Evolutionary conservation across 2,113 vertebrate species (phyloP).

Genomic region (Vicugna pacos): DNA sequence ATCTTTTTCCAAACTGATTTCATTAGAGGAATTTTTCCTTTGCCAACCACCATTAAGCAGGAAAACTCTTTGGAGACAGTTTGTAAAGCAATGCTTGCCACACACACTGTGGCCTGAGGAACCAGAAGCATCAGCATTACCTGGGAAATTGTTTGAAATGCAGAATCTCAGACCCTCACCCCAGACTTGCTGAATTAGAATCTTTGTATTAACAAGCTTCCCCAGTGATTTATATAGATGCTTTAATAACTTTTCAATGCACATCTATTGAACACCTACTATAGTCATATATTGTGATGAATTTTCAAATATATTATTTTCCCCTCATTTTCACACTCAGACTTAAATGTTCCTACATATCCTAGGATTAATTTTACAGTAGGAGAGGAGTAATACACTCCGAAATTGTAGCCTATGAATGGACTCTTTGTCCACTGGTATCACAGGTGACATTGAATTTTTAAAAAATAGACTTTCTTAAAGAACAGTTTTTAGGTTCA

Average conservation of each 20-base stretch:
- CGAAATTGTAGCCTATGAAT: slow-evolving; percentile 14
- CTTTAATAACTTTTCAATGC: slow-evolving; percentile 8
- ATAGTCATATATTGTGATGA: slow-evolving; percentile 12
- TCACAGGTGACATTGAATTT: not conserved
- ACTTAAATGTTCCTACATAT: not conserved
- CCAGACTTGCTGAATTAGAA: slow-evolving; percentile 5
- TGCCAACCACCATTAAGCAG: not conserved
- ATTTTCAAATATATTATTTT: slow-evolving; percentile 33
- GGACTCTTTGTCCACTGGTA: not conserved
- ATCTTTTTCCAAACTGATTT: slow-evolving; percentile 21
- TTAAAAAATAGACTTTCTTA: not conserved
- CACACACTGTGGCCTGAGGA: not conserved
- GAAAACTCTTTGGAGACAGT: not conserved
- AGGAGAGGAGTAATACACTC: not conserved
- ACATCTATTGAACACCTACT: not conserved
- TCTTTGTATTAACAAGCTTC: not conserved
- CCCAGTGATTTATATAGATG: not conserved
- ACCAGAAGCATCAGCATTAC: not conserved
- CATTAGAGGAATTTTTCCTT: not conserved
- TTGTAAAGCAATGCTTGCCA: not conserved
- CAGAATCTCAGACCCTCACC: not conserved
- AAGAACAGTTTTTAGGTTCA: slow-evolving; percentile 19
- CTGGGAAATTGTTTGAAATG: not conserved
- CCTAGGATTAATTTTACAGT: not conserved
- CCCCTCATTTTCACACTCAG: not conserved